A percentile compares a stretch with the other conserved stretches of the same genome.
Conservation (phyloP, 1,140 invertebrate species). For the Ephestia elutella region DNA sequence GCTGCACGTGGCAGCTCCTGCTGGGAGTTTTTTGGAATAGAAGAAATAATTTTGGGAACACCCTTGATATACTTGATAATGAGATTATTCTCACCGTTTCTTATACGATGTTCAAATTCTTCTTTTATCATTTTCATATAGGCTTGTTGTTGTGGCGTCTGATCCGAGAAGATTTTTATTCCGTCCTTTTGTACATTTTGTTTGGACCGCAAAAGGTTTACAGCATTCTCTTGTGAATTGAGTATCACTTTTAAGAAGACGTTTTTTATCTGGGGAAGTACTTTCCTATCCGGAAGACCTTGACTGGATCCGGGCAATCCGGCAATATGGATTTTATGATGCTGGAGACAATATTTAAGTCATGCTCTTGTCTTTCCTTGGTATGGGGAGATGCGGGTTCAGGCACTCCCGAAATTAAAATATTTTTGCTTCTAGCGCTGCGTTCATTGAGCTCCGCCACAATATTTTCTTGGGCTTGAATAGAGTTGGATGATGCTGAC, state of each 20-base stretch:
- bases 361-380: background rate
- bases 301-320: background rate
- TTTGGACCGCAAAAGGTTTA: background rate
- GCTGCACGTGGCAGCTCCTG: background rate
- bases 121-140: too few species aligned
- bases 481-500: background rate
- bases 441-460: background rate
- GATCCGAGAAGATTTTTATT: too few species aligned
- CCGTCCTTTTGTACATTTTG: too few species aligned
- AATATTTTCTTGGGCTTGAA: background rate
- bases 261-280: background rate
- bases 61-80: too few species aligned
- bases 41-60: too few species aligned
- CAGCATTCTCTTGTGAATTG: background rate
- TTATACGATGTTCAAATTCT: too few species aligned
- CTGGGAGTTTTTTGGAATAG: conserved; percentile 3
- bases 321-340: background rate
- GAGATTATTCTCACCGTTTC: too few species aligned
- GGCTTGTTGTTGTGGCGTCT: too few species aligned
- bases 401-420: background rate
- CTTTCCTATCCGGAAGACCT: background rate
- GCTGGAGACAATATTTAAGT: background rate
- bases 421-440: background rate
- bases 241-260: background rate
- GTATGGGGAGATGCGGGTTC: background rate